A percentile compares a stretch with the other conserved stretches of the same genome.
phyloP scores from a whole-genome alignment of 2,113 vertebrate species.

The Nymphicus hollandicus region DNA sequence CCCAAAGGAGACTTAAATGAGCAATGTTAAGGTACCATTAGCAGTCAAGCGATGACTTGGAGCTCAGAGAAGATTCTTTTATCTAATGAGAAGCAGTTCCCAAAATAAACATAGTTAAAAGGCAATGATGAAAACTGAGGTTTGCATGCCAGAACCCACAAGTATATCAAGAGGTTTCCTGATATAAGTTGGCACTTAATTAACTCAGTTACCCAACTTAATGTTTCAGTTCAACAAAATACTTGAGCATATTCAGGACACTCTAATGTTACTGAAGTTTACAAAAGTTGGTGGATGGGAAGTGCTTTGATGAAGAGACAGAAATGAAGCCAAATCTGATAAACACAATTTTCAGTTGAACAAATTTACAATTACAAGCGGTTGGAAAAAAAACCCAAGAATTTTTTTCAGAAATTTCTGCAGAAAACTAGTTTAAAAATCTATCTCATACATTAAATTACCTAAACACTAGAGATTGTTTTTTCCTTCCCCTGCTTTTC shows the following conservation, averaged over 20 bases:
- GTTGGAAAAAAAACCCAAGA: neutral
- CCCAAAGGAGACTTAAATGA: neutral
- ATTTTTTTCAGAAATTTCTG: neutral
- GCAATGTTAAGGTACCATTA: neutral
- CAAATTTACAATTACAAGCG: neutral
- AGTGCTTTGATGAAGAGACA: neutral
- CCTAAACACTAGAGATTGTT: neutral
- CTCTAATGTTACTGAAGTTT: neutral
- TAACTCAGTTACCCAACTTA: neutral
- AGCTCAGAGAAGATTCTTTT: constrained; percentile 16
- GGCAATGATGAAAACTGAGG: neutral
- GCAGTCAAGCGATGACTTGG: neutral
- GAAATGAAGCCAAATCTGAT: neutral
- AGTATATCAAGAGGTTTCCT: neutral
- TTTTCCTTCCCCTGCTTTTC: neutral
- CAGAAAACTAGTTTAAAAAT: neutral
- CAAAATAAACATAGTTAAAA: constrained; percentile 16
- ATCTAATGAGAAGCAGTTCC: constrained; percentile 23
- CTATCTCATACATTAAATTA: neutral
- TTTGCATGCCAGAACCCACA: neutral
- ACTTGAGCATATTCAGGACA: neutral
- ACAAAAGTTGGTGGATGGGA: neutral
- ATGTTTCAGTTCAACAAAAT: neutral
- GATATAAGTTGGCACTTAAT: neutral
- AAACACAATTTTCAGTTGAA: neutral